A percentile compares a stretch with the other conserved stretches of the same genome.
These are phyloP conservation scores for Saccostrea cuccullata DNA, from an alignment of 1,140 invertebrate species.

Conservation along the genomic window DNA sequence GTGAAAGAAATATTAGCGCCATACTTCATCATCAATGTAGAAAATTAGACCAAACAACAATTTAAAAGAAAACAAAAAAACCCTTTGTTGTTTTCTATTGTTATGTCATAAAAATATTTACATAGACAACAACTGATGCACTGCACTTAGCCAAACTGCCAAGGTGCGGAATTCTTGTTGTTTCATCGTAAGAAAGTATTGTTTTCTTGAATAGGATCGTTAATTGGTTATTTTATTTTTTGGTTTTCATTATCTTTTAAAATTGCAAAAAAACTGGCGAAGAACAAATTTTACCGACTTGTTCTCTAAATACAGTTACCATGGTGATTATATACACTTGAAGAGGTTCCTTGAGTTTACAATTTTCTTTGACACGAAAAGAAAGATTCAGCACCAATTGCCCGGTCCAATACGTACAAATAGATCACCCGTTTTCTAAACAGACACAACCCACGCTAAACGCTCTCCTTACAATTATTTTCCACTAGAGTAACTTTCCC, in stretches of 20 bases:
- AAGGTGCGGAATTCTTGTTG: no score
- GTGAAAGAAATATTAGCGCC: no score
- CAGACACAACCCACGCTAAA: neutral
- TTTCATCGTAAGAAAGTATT: no score
- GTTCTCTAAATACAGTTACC: neutral
- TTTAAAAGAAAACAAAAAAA: no score
- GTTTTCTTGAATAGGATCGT: no score
- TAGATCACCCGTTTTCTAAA: constrained; percentile 8
- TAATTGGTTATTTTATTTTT: no score
- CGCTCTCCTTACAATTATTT: neutral
- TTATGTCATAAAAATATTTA: no score
- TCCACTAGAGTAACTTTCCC: constrained; percentile 7
- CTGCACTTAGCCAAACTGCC: no score
- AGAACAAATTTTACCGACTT: neutral
- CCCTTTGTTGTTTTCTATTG: no score
- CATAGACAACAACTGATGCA: no score
- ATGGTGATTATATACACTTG: neutral
- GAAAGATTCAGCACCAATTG: neutral
- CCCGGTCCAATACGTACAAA: neutral
- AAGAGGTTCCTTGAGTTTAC: neutral
- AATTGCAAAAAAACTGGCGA: neutral
- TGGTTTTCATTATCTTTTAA: neutral
- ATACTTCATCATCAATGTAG: no score
- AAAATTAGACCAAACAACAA: no score
- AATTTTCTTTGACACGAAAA: neutral